Evolutionary conservation across 2,797 vertebrate genomes (phyloP).

Genomic region (Buceros bicornis): DNA sequence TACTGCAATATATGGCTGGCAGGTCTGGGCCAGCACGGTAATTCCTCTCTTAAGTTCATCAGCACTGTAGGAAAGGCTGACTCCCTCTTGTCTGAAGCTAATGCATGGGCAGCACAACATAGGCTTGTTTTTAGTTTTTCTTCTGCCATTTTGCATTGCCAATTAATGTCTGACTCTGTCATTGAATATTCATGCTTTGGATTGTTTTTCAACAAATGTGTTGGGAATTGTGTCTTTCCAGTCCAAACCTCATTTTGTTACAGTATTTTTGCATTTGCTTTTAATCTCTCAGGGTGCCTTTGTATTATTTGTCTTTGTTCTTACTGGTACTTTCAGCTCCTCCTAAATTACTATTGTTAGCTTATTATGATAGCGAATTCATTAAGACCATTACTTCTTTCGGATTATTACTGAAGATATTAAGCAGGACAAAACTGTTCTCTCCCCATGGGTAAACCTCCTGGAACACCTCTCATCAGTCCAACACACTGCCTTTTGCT

Average conservation of each 20-base stretch:
- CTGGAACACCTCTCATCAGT: background rate
- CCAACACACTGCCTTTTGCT: background rate
- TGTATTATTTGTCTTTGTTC: constrained; percentile 67
- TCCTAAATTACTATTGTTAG: constrained; percentile 71
- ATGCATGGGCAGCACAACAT: background rate
- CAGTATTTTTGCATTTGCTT: constrained; percentile 60
- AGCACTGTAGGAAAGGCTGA: background rate
- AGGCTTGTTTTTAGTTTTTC: background rate
- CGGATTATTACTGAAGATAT: constrained; percentile 33
- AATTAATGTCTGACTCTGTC: constrained; percentile 45
- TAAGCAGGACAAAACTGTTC: constrained; percentile 49
- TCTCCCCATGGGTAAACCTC: background rate
- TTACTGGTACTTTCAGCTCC: constrained; percentile 60
- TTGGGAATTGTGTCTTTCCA: constrained; percentile 68
- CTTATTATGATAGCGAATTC: constrained; percentile 63
- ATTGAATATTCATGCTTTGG: constrained; percentile 63
- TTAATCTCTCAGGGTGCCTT: constrained; percentile 64
- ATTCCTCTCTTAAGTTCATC: background rate
- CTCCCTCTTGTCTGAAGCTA: background rate
- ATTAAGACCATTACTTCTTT: constrained; percentile 65
- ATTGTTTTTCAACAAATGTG: constrained; percentile 72
- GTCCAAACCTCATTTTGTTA: constrained; percentile 65
- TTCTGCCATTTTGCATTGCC: constrained; percentile 57
- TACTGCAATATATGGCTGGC: background rate
- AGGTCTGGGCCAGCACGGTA: background rate